Conservation (phyloP, 2,113 vertebrate species). For the Apodemus sylvaticus region DNA sequence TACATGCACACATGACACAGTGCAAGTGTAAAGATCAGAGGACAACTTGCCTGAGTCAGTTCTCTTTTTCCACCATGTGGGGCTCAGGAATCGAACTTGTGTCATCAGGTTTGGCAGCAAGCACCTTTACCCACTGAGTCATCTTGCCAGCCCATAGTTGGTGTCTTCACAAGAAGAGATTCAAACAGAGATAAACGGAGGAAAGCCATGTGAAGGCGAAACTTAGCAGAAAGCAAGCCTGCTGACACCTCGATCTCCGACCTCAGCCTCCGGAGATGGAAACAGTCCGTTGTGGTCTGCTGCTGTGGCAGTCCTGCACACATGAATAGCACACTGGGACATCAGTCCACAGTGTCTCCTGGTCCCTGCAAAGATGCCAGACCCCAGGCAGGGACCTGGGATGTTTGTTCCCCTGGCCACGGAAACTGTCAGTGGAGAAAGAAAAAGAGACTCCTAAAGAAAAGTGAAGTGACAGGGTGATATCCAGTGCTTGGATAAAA, state of each 20-base stretch:
- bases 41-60: background rate
- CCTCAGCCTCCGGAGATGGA: background rate
- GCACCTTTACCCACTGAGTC: background rate
- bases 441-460: background rate
- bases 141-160: background rate
- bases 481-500: background rate
- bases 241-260: background rate
- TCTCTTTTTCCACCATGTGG: background rate
- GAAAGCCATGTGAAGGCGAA: background rate
- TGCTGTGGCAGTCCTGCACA: fast-evolving
- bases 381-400: background rate
- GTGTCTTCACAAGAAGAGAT: background rate
- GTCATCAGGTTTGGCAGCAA: background rate
- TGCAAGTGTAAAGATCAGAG: background rate
- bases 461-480: background rate
- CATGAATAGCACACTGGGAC: background rate
- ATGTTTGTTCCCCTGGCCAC: background rate
- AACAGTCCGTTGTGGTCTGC: background rate
- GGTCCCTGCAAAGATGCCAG: background rate
- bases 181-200: background rate
- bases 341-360: background rate
- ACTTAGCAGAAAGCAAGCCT: background rate
- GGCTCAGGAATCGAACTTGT: background rate
- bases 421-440: background rate
- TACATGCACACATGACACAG: too few species aligned